These are phyloP conservation scores for Sciurus carolinensis DNA, from an alignment of 2,797 vertebrate species.

Conservation along the genomic window DNA sequence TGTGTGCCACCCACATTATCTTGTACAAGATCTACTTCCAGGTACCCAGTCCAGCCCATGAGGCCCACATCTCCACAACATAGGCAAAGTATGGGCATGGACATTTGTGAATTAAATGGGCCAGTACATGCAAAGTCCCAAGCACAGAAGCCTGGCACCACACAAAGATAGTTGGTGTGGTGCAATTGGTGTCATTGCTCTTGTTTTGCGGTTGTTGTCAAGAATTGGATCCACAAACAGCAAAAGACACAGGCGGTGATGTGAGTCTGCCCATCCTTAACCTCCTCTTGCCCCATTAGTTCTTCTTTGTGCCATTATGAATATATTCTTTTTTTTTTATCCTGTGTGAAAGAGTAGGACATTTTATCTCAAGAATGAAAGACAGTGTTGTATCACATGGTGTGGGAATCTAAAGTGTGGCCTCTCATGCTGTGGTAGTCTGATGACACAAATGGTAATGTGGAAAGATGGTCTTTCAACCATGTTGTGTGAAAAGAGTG, in stretches of 20 bases:
- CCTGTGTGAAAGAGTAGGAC: neutral
- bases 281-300: neutral
- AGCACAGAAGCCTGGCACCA: fast-evolving
- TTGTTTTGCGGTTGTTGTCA: neutral
- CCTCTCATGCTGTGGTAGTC: neutral
- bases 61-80: neutral
- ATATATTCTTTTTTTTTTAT: neutral
- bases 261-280: fast-evolving
- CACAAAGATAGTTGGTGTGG: neutral
- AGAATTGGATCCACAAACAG: neutral
- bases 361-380: neutral
- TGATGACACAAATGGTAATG: neutral
- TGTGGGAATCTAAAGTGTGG: neutral
- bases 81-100: fast-evolving
- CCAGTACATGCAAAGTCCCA: fast-evolving
- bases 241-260: fast-evolving
- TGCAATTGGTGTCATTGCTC: neutral
- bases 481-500: neutral
- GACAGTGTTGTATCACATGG: fast-evolving
- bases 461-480: neutral
- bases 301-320: neutral
- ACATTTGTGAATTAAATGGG: neutral
- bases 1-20: neutral
- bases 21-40: neutral
- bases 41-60: fast-evolving